Conservation (phyloP, 1,140 invertebrate genomes). For the Calliopsis andreniformis region DNA sequence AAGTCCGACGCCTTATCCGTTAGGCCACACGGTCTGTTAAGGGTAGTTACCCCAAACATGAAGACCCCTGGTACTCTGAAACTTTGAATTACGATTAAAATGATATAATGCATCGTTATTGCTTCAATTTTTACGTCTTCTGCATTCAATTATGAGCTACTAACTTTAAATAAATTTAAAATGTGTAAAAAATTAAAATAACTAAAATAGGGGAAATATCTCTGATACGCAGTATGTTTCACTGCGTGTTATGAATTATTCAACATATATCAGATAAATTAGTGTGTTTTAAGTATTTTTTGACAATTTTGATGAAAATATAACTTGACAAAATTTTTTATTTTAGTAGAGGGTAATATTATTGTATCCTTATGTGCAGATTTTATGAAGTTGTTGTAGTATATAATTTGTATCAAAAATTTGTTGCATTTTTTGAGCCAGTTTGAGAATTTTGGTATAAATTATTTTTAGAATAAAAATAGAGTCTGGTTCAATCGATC, state of each 20-base stretch:
- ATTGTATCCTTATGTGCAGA: too few species aligned
- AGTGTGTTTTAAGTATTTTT: too few species aligned
- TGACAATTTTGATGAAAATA: neutral
- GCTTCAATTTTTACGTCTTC: neutral
- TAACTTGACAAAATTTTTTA: neutral
- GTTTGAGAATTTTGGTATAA: too few species aligned
- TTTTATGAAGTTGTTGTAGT: too few species aligned
- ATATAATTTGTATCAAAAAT: too few species aligned
- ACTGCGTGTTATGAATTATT: too few species aligned
- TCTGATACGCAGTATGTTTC: too few species aligned
- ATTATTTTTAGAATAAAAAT: too few species aligned
- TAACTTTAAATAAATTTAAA: accelerated
- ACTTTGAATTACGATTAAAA: neutral
- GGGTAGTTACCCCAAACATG: slow-evolving; percentile 55
- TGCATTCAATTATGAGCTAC: accelerated
- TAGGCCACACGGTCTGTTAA: slow-evolving; percentile 80
- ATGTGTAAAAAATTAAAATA: neutral
- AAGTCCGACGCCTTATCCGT: slow-evolving; percentile 85
- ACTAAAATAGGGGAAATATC: too few species aligned
- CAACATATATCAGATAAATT: neutral
- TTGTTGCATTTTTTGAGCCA: neutral
- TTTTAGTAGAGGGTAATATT: too few species aligned
- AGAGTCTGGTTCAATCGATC: too few species aligned
- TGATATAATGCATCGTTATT: neutral
- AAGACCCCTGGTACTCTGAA: neutral